phyloP scores from a whole-genome alignment of 1,140 invertebrate genomes.

The Drosophila paulistorum region DNA sequence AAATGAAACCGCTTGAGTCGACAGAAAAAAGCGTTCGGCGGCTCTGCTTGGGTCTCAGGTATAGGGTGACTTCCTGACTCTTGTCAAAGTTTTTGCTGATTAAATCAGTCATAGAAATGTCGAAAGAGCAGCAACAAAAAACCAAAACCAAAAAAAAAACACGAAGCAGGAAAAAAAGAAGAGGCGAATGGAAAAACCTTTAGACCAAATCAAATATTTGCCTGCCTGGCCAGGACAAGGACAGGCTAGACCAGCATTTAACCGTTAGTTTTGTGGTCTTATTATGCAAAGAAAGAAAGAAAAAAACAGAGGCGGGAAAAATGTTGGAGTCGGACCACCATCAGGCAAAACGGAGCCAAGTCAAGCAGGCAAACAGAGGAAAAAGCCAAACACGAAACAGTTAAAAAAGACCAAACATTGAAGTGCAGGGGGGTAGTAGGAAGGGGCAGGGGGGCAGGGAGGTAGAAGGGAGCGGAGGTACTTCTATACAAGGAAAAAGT shows the following conservation, averaged over 20 bases:
- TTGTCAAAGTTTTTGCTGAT: slow-evolving; percentile 80
- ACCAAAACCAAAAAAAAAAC: neutral
- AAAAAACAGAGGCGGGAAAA: slow-evolving; percentile 21
- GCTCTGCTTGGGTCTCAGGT: slow-evolving; percentile 6
- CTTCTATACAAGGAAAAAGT: slow-evolving; percentile 66
- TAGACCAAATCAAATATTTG: slow-evolving; percentile 82
- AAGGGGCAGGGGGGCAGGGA: neutral
- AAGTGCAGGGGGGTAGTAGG: neutral
- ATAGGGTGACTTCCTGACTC: slow-evolving; percentile 73
- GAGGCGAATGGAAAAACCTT: slow-evolving; percentile 67
- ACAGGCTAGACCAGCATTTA: slow-evolving; percentile 63
- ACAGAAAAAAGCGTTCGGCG: slow-evolving; percentile 44
- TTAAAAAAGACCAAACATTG: slow-evolving; percentile 61
- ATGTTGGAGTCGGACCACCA: slow-evolving; percentile 65
- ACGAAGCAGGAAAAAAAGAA: slow-evolving; percentile 26
- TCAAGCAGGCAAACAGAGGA: slow-evolving; percentile 45
- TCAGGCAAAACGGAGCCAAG: slow-evolving; percentile 45
- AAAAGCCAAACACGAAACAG: slow-evolving; percentile 78
- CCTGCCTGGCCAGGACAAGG: slow-evolving; percentile 53
- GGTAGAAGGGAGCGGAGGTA: slow-evolving; percentile 4
- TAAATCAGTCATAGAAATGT: slow-evolving; percentile 81
- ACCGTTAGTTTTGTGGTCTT: slow-evolving; percentile 80
- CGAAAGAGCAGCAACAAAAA: slow-evolving; percentile 40
- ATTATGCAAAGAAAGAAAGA: slow-evolving; percentile 70
- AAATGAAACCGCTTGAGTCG: slow-evolving; percentile 54